Percentiles rank a stretch among this genome's conserved stretches.
phyloP scores from a whole-genome alignment of 2,113 vertebrate genomes.

The Sinocyclocheilus grahami region DNA sequence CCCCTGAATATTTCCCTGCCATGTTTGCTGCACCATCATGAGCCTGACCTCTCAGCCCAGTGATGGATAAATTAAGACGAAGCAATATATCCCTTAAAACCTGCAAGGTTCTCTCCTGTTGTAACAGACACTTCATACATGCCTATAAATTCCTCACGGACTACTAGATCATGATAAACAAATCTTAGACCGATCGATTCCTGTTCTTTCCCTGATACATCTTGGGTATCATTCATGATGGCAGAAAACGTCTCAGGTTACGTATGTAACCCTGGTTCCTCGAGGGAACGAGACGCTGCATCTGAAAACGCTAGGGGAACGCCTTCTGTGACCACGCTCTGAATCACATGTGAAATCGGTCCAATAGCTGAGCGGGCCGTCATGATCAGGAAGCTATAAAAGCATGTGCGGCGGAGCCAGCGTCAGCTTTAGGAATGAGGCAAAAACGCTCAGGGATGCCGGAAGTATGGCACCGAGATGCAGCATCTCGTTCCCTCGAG shows the following conservation, averaged over 20 bases:
- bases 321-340: too few species aligned
- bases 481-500: too few species aligned
- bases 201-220: slow-evolving; percentile 11
- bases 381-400: too few species aligned
- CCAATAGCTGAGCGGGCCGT: too few species aligned
- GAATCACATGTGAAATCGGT: too few species aligned
- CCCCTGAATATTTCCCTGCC: neutral
- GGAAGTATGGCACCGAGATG: too few species aligned
- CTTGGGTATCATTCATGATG: neutral
- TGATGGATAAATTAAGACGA: neutral
- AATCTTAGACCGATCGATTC: neutral
- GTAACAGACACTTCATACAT: slow-evolving; percentile 15
- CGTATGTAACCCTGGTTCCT: too few species aligned
- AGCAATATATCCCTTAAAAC: neutral
- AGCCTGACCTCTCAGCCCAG: neutral
- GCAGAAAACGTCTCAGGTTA: neutral
- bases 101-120: slow-evolving; percentile 41
- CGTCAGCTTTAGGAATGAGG: too few species aligned
- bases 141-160: slow-evolving; percentile 39
- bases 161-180: slow-evolving; percentile 34
- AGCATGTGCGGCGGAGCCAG: too few species aligned
- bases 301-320: too few species aligned
- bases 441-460: too few species aligned
- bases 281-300: too few species aligned
- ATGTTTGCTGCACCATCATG: neutral